phyloP scores from a whole-genome alignment of 2,888 invertebrate genomes.

The Phania funesta region DNA sequence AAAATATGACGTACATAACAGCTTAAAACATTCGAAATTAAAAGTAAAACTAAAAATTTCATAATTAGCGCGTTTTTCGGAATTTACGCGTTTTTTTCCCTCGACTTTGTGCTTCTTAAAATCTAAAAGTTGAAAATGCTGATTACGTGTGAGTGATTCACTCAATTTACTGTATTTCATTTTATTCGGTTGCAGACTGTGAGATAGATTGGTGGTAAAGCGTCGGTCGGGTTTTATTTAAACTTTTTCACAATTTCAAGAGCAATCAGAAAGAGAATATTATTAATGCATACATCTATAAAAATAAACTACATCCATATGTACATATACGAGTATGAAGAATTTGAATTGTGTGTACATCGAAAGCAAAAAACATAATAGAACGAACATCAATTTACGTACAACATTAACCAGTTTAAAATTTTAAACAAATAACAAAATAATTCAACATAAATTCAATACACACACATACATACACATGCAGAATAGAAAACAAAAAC shows the following conservation, averaged over 20 bases:
- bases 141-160: conserved; percentile 67
- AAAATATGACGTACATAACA: no score
- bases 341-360: conserved; percentile 17
- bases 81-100: no score
- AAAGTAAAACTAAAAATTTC: no score
- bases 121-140: no score
- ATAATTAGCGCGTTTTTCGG: no score
- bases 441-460: background rate
- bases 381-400: conserved; percentile 7
- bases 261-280: conserved; percentile 23
- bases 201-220: conserved; percentile 60
- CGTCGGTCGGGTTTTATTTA: conserved; percentile 47
- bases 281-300: background rate
- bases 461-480: background rate
- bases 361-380: conserved; percentile 8
- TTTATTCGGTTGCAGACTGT: conserved; percentile 69
- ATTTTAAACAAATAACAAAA: background rate
- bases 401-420: conserved; percentile 40
- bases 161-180: conserved; percentile 66
- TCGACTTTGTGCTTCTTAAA: no score
- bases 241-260: conserved; percentile 31
- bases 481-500: background rate
- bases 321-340: background rate
- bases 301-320: background rate
- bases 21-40: no score